phyloP scores from a whole-genome alignment of 2,888 invertebrate genomes.

The Caenorhabditis japonica region DNA sequence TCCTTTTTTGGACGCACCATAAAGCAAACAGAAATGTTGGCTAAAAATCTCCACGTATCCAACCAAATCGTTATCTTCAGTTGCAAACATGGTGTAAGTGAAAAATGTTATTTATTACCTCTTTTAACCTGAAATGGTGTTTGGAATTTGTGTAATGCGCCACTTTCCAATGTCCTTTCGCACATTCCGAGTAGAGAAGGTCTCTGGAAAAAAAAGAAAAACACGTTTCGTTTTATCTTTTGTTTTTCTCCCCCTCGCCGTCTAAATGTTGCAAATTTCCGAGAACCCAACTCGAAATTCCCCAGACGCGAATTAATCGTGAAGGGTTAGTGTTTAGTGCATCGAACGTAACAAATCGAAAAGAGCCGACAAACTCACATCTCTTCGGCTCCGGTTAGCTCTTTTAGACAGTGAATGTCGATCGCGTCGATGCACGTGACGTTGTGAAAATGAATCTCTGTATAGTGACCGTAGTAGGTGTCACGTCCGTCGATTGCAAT shows the following conservation, averaged over 20 bases:
- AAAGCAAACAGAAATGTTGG: no score
- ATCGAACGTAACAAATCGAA: constrained; percentile 45
- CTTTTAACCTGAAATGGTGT: constrained; percentile 57
- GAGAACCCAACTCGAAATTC: constrained; percentile 32
- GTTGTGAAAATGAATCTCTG: constrained; percentile 59
- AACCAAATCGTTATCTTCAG: no score
- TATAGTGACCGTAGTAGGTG: constrained; percentile 61
- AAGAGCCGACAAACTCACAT: constrained; percentile 45
- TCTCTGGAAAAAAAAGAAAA: constrained; percentile 47
- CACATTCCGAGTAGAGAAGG: constrained; percentile 57
- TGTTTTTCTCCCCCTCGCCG: constrained; percentile 4
- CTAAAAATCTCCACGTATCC: no score
- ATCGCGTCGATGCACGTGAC: constrained; percentile 56
- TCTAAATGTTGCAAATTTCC: constrained; percentile 8
- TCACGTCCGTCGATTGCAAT: constrained; percentile 62
- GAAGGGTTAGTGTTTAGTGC: constrained; percentile 45
- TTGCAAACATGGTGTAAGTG: no score
- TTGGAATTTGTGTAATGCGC: constrained; percentile 63
- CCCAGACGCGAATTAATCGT: constrained; percentile 49
- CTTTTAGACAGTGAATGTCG: constrained; percentile 59
- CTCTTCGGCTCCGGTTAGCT: constrained; percentile 64
- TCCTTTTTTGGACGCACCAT: no score
- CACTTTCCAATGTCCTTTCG: constrained; percentile 59
- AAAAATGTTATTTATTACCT: no score
- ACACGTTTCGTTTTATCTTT: constrained; percentile 3